Conservation (phyloP, 2,113 vertebrate genomes). For the Trematocara zebra region DNA sequence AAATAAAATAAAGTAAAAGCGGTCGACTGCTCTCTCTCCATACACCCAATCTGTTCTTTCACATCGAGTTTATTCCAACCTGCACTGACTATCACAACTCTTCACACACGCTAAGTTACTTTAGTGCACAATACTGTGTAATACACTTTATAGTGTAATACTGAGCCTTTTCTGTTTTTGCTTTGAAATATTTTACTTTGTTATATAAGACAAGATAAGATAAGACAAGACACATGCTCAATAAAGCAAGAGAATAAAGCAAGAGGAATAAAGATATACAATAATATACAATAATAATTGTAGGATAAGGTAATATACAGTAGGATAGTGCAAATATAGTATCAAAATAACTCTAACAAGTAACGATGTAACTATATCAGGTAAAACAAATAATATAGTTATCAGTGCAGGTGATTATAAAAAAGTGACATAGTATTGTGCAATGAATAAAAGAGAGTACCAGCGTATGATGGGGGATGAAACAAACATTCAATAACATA, state of each 20-base stretch:
- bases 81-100: not conserved
- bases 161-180: not conserved
- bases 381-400: not conserved
- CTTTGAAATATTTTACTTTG: not conserved
- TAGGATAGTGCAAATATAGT: not conserved
- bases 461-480: too few relatives aligned
- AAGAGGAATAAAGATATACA: too few relatives aligned
- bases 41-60: not conserved
- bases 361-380: not conserved
- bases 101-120: not conserved
- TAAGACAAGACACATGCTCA: not conserved
- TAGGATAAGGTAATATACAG: not conserved
- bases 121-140: not conserved
- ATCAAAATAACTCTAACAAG: not conserved
- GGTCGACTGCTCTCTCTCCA: not conserved
- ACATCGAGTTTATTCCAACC: not conserved
- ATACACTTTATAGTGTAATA: not conserved
- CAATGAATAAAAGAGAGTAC: too few relatives aligned
- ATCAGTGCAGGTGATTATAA: not conserved
- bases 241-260: too few relatives aligned
- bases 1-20: not conserved
- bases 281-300: too few relatives aligned
- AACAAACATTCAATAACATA: too few relatives aligned
- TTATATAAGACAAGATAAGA: not conserved
- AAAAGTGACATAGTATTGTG: not conserved